Base-by-base conservation (phyloP, 2,113 vertebrate species). In the Aspidoscelis tigris region DNA sequence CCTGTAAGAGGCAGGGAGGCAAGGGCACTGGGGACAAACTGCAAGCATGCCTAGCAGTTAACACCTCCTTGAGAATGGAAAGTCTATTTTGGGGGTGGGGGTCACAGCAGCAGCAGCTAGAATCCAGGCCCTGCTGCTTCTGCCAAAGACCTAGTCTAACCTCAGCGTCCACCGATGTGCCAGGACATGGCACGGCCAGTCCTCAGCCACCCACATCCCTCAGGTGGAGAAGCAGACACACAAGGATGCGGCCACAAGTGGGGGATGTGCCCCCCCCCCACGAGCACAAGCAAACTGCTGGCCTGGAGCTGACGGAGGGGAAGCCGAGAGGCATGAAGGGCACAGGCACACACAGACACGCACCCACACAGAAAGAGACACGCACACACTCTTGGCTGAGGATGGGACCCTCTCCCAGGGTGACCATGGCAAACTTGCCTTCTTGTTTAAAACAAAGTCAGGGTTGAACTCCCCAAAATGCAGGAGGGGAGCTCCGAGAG, bases 351-450 rank as follows among this genome's bases (percentile, higher is more conserved):
- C 47, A 50, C 47, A 50, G 5, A 9, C 8, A 50, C 47, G 47
- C 8, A 33, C 33, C 33, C 33, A 33, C 33, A 33, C 33, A 33
- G 22, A 24, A 10, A 2, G 33, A 4, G 18, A 18, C 6, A 33
- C 21, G 1, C 43, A 7, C 43, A 26, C 18, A 3, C 66, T 8
- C 58, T 2, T 55, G 7, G n/a, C 18, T 83, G 7, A 43, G 24
- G 68, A 47, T 4, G 18, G 22, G 76, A 5, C n/a, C 33, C 50
- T 43, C 41, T 33, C 16, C 69, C 39, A 1, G 0, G 21, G 21
- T 33, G 88, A 89, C 88, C 0, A 84, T 66, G 83, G 71, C 44
- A 93, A 81, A 91, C 50, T 18, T 26, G 22, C 39, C 8, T 18
- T 11, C 4, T 26, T n/a, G 0, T 53, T 68, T 69, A 76, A 68